Conservation (phyloP, 2,888 invertebrate genomes). For the Rapana venosa region DNA sequence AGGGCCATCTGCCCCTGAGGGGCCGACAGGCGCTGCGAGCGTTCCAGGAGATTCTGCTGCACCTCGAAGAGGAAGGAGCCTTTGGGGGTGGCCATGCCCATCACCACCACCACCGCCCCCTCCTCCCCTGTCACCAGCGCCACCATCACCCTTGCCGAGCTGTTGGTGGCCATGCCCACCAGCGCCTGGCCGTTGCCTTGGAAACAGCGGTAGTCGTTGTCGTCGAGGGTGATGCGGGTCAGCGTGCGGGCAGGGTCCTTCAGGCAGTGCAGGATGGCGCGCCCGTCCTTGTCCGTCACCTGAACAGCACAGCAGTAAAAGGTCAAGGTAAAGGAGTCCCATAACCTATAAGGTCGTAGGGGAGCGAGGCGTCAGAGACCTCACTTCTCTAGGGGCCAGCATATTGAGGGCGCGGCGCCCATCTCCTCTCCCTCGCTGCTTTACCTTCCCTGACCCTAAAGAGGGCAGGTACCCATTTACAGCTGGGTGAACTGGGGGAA, state of each 20-base stretch:
- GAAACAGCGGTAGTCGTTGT: constrained; percentile 41
- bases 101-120: constrained; percentile 43
- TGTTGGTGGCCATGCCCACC: constrained; percentile 41
- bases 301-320: constrained; percentile 18
- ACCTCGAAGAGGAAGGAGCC: constrained; percentile 52
- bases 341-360: no score
- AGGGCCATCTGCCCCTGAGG: constrained; percentile 20
- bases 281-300: constrained; percentile 43
- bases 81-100: constrained; percentile 45
- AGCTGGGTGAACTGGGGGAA: no score
- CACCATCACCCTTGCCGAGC: constrained; percentile 43
- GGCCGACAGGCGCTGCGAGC: constrained; percentile 31
- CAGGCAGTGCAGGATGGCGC: constrained; percentile 42
- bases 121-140: constrained; percentile 41
- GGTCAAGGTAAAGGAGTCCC: no score
- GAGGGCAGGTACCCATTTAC: no score
- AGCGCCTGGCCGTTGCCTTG: constrained; percentile 50
- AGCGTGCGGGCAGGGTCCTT: constrained; percentile 36
- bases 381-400: no score
- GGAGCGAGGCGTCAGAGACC: no score
- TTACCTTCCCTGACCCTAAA: no score
- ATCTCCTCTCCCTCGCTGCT: no score
- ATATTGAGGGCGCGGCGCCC: no score
- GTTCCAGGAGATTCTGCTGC: constrained; percentile 45
- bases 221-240: constrained; percentile 41